Evolutionary conservation across 2,888 invertebrate species (phyloP).

Genomic region (Nomada fabriciana): DNA sequence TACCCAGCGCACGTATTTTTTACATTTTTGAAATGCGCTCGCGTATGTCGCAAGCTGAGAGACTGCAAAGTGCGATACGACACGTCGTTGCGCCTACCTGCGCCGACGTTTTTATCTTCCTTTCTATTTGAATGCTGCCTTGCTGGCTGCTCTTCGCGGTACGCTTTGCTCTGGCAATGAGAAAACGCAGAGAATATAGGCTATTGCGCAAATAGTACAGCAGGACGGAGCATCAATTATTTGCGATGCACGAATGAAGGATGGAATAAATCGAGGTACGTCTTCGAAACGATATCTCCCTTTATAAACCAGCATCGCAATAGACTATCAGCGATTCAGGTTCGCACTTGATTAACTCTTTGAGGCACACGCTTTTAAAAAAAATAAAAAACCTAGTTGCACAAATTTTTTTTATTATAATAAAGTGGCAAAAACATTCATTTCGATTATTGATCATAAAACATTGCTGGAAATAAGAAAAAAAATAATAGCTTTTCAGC

Average conservation of each 20-base stretch:
- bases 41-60: conserved; percentile 45
- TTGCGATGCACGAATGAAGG: no score
- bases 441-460: no score
- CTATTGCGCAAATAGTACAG: no score
- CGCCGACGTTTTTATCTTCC: conserved; percentile 22
- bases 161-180: not conserved
- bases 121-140: conserved; percentile 27
- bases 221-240: no score
- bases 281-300: not conserved
- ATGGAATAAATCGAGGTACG: no score
- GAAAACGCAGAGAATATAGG: not conserved
- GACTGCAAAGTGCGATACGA: conserved; percentile 29
- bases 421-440: no score
- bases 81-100: conserved; percentile 44
- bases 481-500: no score
- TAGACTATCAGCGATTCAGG: not conserved
- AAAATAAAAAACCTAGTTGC: no score
- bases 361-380: no score
- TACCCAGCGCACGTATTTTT: conserved; percentile 45
- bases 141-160: not conserved
- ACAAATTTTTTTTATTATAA: no score
- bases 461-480: no score
- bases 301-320: not conserved
- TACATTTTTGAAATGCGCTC: conserved; percentile 52
- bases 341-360: not conserved